Evolutionary conservation across 2,113 vertebrate genomes (phyloP).

Genomic region (Fregetta grallaria): DNA sequence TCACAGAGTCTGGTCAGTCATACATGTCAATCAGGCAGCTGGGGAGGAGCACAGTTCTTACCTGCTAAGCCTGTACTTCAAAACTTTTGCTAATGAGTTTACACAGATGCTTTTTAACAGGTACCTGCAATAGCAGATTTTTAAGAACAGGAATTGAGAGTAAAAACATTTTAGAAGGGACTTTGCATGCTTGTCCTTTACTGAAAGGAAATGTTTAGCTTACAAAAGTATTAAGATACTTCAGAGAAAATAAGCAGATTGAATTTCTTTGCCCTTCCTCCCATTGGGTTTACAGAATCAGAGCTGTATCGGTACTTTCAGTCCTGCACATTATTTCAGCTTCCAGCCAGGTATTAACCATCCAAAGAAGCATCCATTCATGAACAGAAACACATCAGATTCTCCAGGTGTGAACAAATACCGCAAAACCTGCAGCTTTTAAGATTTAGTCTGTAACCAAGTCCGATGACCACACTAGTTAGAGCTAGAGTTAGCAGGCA

Average conservation of each 20-base stretch:
- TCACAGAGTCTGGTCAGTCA: not conserved
- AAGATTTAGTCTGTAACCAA: not conserved
- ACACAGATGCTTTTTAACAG: not conserved
- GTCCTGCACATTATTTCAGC: not conserved
- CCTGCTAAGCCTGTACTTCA: not conserved
- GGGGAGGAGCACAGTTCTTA: not conserved
- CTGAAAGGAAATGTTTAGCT: not conserved
- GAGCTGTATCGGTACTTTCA: not conserved
- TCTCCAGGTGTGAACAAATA: not conserved
- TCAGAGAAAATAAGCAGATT: not conserved
- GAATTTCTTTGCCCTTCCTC: not conserved
- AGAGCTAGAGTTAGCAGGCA: not conserved
- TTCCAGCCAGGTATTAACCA: not conserved
- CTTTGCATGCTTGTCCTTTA: not conserved
- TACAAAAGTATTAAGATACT: not conserved
- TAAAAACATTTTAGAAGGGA: not conserved
- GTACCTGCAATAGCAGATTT: not conserved
- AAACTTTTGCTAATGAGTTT: not conserved
- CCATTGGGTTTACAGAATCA: not conserved
- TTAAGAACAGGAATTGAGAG: not conserved
- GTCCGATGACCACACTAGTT: fast-evolving
- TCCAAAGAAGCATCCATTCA: not conserved
- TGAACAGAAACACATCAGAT: not conserved
- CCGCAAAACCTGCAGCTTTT: not conserved
- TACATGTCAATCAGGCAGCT: not conserved